Percentiles rank a stretch among this genome's conserved stretches.
phyloP scores from a whole-genome alignment of 2,113 vertebrate species.

The Oostethus manadensis region DNA sequence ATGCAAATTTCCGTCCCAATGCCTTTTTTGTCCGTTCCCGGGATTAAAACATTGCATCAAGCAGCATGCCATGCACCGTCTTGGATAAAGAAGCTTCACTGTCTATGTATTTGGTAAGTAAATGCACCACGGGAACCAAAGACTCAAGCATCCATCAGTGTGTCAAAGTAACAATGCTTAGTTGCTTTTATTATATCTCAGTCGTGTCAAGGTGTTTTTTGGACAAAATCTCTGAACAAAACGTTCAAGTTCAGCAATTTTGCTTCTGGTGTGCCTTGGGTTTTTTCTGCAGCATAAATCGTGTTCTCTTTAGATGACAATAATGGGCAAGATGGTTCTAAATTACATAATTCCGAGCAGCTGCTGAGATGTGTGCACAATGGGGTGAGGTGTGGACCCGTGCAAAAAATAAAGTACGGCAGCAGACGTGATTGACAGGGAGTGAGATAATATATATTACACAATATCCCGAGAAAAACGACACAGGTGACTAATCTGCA shows the following conservation, averaged over 20 bases:
- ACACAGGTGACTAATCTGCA: constrained; percentile 6
- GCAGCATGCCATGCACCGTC: no score
- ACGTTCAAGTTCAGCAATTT: not conserved
- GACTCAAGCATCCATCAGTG: no score
- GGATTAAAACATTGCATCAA: no score
- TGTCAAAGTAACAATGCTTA: no score
- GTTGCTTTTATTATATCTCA: no score
- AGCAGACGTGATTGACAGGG: constrained; percentile 20
- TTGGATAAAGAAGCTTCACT: no score
- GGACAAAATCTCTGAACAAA: not conserved
- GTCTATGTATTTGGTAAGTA: no score
- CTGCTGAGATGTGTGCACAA: constrained; percentile 17
- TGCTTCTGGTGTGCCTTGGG: no score
- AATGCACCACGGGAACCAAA: no score
- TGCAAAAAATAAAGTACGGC: constrained; percentile 17
- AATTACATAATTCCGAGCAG: not conserved
- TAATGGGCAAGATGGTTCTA: not conserved
- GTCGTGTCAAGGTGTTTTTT: not conserved
- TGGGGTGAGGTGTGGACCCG: constrained; percentile 14
- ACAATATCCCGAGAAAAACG: constrained; percentile 9
- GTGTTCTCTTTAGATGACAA: not conserved
- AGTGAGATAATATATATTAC: constrained; percentile 15
- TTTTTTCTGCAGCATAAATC: no score
- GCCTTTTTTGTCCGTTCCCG: no score
- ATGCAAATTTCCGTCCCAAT: no score